Percentiles rank a stretch among this genome's conserved stretches.
Conservation (phyloP, 2,888 invertebrate genomes). For the Celastrina argiolus region DNA sequence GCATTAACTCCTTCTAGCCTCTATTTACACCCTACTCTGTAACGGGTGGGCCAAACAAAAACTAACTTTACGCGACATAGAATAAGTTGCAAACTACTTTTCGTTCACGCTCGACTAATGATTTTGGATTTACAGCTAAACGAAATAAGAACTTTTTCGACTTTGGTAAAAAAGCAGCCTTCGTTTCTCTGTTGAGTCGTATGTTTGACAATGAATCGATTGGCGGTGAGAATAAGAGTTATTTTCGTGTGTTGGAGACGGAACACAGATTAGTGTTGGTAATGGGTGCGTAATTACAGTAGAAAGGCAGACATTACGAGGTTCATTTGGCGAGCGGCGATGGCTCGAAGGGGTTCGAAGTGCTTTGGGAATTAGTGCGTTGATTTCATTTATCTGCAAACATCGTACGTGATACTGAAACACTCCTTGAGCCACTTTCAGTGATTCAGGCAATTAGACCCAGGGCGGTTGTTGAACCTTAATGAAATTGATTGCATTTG, state of each 20-base stretch:
- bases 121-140: constrained; percentile 58
- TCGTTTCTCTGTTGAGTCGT: constrained; percentile 23
- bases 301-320: constrained; percentile 74
- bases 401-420: constrained; percentile 42
- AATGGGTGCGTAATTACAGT: constrained; percentile 73
- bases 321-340: constrained; percentile 71
- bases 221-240: constrained; percentile 39
- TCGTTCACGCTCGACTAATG: constrained; percentile 40
- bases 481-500: not conserved
- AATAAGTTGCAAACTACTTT: constrained; percentile 32
- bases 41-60: constrained; percentile 37
- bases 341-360: constrained; percentile 61
- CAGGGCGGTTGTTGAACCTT: not conserved
- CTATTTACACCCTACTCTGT: constrained; percentile 53
- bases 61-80: constrained; percentile 41
- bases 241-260: constrained; percentile 38
- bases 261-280: constrained; percentile 67
- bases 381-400: constrained; percentile 61
- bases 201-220: constrained; percentile 44
- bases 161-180: constrained; percentile 41
- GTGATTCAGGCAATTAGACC: constrained; percentile 33
- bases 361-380: constrained; percentile 47
- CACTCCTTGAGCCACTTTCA: constrained; percentile 30
- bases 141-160: constrained; percentile 61
- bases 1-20: constrained; percentile 74